Evolutionary conservation across 2,113 vertebrate species (phyloP).

Genomic region (Rana temporaria): DNA sequence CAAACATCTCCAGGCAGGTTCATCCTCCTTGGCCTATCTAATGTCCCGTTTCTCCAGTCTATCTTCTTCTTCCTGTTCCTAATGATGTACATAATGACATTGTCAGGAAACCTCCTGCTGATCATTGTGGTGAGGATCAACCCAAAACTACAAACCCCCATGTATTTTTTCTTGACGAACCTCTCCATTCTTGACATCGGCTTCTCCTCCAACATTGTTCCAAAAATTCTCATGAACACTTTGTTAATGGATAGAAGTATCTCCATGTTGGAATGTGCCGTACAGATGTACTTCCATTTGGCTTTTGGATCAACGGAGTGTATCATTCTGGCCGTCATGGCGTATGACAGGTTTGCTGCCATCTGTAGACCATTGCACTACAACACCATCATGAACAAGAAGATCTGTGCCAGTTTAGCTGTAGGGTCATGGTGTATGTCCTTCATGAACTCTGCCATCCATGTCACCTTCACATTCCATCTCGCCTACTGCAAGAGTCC

Average conservation of each 20-base stretch:
- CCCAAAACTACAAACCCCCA: not conserved
- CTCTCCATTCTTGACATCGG: slow-evolving; percentile 7
- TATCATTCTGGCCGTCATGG: slow-evolving; percentile 57
- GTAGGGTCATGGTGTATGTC: slow-evolving; percentile 44
- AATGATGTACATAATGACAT: not conserved
- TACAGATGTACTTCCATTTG: not conserved
- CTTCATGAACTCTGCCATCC: slow-evolving; percentile 52
- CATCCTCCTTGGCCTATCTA: too few species aligned
- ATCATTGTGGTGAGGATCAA: slow-evolving; percentile 2
- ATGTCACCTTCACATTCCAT: slow-evolving; percentile 58
- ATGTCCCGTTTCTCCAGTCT: too few species aligned
- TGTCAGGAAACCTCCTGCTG: slow-evolving; percentile 10
- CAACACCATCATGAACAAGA: slow-evolving; percentile 57
- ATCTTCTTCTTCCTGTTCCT: not conserved
- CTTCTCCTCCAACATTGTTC: slow-evolving; percentile 2
- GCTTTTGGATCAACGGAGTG: not conserved
- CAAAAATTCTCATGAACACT: not conserved
- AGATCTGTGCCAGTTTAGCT: slow-evolving; percentile 44
- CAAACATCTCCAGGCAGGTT: too few species aligned
- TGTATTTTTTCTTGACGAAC: not conserved
- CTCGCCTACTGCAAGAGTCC: slow-evolving; percentile 60
- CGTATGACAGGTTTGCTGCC: slow-evolving; percentile 51
- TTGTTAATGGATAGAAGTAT: not conserved
- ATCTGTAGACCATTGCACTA: slow-evolving; percentile 61
- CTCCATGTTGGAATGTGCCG: too few species aligned